A percentile compares a stretch with the other conserved stretches of the same genome.
These are phyloP conservation scores for Drosophila prostipennis DNA, from an alignment of 2,888 invertebrate genomes.

Conservation along the genomic window DNA sequence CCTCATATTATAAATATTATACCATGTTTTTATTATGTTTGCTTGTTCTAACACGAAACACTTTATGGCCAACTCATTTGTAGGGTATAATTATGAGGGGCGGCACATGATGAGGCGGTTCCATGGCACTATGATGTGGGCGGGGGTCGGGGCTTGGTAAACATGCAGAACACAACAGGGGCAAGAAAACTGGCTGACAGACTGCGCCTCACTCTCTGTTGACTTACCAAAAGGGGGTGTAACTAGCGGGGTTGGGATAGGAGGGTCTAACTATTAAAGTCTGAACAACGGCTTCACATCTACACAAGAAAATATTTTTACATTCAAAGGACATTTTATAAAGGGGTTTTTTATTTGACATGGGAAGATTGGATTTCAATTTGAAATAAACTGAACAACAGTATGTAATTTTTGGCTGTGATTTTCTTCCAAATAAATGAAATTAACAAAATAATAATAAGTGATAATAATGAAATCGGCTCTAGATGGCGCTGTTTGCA, in stretches of 20 bases:
- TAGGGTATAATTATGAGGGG: constrained; percentile 45
- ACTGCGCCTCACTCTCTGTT: constrained; percentile 57
- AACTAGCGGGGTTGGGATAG: constrained; percentile 12
- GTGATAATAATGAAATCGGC: no score
- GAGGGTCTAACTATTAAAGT: constrained; percentile 59
- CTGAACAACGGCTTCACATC: constrained; percentile 56
- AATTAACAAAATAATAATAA: no score
- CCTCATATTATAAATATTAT: constrained; percentile 5
- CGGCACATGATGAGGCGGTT: constrained; percentile 32
- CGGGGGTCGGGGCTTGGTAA: constrained; percentile 61
- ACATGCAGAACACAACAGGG: constrained; percentile 56
- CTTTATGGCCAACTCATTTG: constrained; percentile 19
- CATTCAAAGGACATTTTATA: background rate
- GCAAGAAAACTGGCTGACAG: constrained; percentile 57
- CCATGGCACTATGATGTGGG: constrained; percentile 13
- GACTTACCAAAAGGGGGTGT: constrained; percentile 51
- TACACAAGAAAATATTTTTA: background rate
- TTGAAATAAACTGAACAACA: no score
- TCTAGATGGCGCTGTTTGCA: no score
- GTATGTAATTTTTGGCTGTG: no score
- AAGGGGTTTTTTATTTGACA: background rate
- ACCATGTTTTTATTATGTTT: constrained; percentile 11
- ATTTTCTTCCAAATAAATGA: no score
- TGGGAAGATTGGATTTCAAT: no score
- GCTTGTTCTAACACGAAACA: constrained; percentile 15